Evolutionary conservation across 2,113 vertebrate species (phyloP).

Genomic region (Galeopterus variegatus): DNA sequence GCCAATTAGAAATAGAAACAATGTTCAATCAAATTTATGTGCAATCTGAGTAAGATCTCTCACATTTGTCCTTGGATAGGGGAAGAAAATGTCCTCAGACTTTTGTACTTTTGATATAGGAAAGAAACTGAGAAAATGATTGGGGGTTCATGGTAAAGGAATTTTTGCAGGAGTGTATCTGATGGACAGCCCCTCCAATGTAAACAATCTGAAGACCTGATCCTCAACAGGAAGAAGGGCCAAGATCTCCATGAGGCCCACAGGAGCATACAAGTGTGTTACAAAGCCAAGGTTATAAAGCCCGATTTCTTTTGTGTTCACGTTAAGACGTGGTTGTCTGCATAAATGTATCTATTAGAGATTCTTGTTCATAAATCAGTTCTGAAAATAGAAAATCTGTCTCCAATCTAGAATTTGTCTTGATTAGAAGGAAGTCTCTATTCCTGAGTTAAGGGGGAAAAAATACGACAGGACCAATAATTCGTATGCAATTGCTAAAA

Average conservation of each 20-base stretch:
- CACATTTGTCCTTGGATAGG: conserved; percentile 61
- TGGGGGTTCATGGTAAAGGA: neutral
- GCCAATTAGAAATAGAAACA: conserved; percentile 70
- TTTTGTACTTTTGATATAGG: conserved; percentile 46
- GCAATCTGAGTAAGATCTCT: conserved; percentile 60
- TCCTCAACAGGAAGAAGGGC: neutral
- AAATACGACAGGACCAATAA: neutral
- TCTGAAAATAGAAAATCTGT: conserved; percentile 10
- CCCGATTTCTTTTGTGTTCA: neutral
- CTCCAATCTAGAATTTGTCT: conserved; percentile 13
- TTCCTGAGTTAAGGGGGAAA: neutral
- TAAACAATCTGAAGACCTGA: neutral
- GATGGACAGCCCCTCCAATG: neutral
- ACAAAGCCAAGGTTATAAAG: neutral
- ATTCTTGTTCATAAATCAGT: neutral
- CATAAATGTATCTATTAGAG: neutral
- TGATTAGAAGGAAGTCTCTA: neutral
- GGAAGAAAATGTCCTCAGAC: conserved; percentile 52
- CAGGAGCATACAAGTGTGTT: neutral
- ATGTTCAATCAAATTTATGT: conserved; percentile 73
- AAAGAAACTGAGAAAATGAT: conserved; percentile 20
- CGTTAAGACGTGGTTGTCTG: neutral
- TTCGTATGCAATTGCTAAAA: neutral
- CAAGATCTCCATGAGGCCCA: neutral
- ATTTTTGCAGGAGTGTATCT: neutral